phyloP scores from a whole-genome alignment of 2,888 invertebrate species.

The Malthinus flaveolus region DNA sequence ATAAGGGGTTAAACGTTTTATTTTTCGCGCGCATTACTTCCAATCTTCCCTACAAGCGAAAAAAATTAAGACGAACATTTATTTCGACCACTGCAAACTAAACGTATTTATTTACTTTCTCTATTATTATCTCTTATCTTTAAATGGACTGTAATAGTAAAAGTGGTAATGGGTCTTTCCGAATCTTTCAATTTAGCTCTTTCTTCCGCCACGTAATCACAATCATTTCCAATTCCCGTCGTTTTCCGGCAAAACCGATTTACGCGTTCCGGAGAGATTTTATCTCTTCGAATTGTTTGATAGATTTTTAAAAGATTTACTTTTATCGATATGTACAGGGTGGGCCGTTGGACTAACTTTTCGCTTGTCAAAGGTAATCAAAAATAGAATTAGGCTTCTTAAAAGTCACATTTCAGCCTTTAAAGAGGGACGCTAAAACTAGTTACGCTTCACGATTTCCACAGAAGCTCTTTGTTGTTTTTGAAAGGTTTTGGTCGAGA shows the following conservation, averaged over 20 bases:
- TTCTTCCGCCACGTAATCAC: slow-evolving; percentile 49
- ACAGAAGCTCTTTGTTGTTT: too few relatives aligned
- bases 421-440: too few relatives aligned
- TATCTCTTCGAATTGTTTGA: slow-evolving; percentile 41
- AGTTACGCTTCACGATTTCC: too few relatives aligned
- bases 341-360: too few relatives aligned
- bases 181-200: slow-evolving; percentile 47
- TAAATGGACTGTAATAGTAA: slow-evolving; percentile 21
- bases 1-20: slow-evolving; percentile 18
- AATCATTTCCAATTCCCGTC: slow-evolving; percentile 52
- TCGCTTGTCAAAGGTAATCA: too few relatives aligned
- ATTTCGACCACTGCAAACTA: neutral
- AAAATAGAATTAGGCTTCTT: too few relatives aligned
- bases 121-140: slow-evolving; percentile 18
- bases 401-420: too few relatives aligned
- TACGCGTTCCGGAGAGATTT: slow-evolving; percentile 43
- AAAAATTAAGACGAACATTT: neutral
- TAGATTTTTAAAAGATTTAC: slow-evolving; percentile 35
- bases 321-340: too few relatives aligned
- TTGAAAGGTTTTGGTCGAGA: too few relatives aligned
- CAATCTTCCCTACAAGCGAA: neutral
- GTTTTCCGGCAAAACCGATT: slow-evolving; percentile 51
- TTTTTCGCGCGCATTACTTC: neutral
- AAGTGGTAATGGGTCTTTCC: slow-evolving; percentile 37
- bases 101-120: slow-evolving; percentile 29